phyloP scores from a whole-genome alignment of 2,888 invertebrate species.

The Melipona beecheii region DNA sequence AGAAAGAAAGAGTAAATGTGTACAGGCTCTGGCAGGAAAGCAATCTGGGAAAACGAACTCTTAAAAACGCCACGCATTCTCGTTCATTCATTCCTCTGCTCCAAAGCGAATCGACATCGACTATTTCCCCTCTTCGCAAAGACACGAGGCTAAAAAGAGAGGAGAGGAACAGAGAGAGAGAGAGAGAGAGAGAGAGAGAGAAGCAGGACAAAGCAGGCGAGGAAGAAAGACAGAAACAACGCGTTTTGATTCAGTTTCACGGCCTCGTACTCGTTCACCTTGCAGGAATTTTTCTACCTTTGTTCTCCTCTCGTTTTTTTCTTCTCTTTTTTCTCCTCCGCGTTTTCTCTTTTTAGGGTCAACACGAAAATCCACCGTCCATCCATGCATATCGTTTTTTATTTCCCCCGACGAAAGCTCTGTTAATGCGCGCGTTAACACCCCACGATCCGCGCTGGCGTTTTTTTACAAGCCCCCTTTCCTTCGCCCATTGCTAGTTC shows the following conservation, averaged over 20 bases:
- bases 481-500: slow-evolving; percentile 14
- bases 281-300: background rate
- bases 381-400: slow-evolving; percentile 59
- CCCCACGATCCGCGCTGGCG: slow-evolving; percentile 47
- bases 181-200: background rate
- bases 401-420: slow-evolving; percentile 53
- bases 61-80: slow-evolving; percentile 30
- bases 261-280: slow-evolving; percentile 39
- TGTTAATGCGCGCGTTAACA: slow-evolving; percentile 67
- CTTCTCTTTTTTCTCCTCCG: background rate
- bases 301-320: background rate
- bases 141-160: background rate
- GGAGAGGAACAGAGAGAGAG: background rate
- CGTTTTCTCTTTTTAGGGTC: slow-evolving; percentile 15
- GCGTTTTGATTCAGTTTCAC: slow-evolving; percentile 58
- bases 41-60: slow-evolving; percentile 16
- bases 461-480: slow-evolving; percentile 41
- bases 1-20: background rate
- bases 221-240: slow-evolving; percentile 19
- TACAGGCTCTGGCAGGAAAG: background rate
- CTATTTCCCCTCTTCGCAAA: slow-evolving; percentile 18
- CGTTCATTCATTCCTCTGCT: slow-evolving; percentile 21
- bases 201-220: too few species aligned
- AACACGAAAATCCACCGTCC: slow-evolving; percentile 50
- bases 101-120: slow-evolving; percentile 39